phyloP scores from a whole-genome alignment of 2,888 invertebrate species.

The Drosophila parthenogenetica region DNA sequence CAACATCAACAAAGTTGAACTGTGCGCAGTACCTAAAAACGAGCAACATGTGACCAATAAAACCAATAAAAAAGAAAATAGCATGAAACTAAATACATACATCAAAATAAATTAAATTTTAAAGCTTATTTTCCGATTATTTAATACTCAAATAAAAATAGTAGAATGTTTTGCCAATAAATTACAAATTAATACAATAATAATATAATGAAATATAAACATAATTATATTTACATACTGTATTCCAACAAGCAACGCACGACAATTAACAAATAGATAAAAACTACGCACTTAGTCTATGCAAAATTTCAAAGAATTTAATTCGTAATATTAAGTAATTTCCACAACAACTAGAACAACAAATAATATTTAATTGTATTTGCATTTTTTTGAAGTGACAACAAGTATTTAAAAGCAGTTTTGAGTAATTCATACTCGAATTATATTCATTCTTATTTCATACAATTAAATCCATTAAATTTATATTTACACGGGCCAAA shows the following conservation, averaged over 20 bases:
- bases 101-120: slow-evolving; percentile 25
- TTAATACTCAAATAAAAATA: slow-evolving; percentile 7
- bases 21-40: slow-evolving; percentile 72
- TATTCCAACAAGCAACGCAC: slow-evolving; percentile 40
- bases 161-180: slow-evolving; percentile 13
- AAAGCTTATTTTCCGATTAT: slow-evolving; percentile 7
- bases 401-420: slow-evolving; percentile 1
- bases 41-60: slow-evolving; percentile 76
- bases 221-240: slow-evolving; percentile 1
- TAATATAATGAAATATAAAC: slow-evolving; percentile 4
- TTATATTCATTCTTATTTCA: slow-evolving; percentile 8
- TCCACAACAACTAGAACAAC: background rate
- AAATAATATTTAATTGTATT: background rate
- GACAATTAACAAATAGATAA: slow-evolving; percentile 28
- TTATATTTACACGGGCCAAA: slow-evolving; percentile 6
- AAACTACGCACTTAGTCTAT: slow-evolving; percentile 37
- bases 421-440: slow-evolving; percentile 4
- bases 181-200: slow-evolving; percentile 9
- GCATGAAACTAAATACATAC: slow-evolving; percentile 16
- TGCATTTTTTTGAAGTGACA: slow-evolving; percentile 1
- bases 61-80: slow-evolving; percentile 22
- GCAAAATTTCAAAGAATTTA: slow-evolving; percentile 18
- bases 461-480: slow-evolving; percentile 19
- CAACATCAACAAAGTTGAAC: slow-evolving; percentile 61
- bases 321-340: slow-evolving; percentile 18